Conservation (phyloP, 2,888 invertebrate genomes). For the Leptopterna dolabrata region DNA sequence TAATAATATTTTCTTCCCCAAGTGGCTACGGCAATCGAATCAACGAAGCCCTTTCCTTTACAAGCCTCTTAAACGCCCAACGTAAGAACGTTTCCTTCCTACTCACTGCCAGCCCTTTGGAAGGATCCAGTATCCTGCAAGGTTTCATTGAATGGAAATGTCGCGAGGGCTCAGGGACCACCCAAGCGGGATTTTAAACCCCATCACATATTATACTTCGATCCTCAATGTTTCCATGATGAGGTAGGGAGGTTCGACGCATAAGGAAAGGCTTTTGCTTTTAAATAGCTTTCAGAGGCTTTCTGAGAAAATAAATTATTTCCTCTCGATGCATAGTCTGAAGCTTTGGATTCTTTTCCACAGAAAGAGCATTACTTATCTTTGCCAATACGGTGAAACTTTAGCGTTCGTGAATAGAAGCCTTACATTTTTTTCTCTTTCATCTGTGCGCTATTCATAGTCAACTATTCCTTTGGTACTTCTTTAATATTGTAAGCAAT, state of each 20-base stretch:
- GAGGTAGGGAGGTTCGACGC: not conserved
- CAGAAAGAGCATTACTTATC: too few species aligned
- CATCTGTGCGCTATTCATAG: too few species aligned
- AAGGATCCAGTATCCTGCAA: not conserved
- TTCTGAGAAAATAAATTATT: not conserved
- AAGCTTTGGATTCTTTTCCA: not conserved
- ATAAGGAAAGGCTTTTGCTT: not conserved
- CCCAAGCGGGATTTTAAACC: conserved; percentile 6
- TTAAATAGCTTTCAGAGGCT: not conserved
- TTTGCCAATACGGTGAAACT: too few species aligned
- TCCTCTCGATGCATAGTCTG: not conserved
- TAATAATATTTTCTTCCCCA: too few species aligned
- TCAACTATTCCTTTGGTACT: too few species aligned
- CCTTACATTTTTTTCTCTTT: too few species aligned
- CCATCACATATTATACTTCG: not conserved
- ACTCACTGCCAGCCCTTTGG: not conserved
- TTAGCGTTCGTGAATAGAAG: too few species aligned
- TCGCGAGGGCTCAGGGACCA: not conserved
- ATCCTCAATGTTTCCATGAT: conserved; percentile 8
- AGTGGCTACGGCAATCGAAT: too few species aligned
- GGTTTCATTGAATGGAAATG: conserved; percentile 15
- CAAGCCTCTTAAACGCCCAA: not conserved
- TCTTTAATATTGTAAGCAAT: too few species aligned
- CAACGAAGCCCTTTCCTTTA: too few species aligned
- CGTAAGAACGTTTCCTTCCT: too few species aligned